Percentiles rank a stretch among this genome's conserved stretches.
phyloP scores from a whole-genome alignment of 2,888 invertebrate genomes.

The Holacanthella duospinosa region DNA sequence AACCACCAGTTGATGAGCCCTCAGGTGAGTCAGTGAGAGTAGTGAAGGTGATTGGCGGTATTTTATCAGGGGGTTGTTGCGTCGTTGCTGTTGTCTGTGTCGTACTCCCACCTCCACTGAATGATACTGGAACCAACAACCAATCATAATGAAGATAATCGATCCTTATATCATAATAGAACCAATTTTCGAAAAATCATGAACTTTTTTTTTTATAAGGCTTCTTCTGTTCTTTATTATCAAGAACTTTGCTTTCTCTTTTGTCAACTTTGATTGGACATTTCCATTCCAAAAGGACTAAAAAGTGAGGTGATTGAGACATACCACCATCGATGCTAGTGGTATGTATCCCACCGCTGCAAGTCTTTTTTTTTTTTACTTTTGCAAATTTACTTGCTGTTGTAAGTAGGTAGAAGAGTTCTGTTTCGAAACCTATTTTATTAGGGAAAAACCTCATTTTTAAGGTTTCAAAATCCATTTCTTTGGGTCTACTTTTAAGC shows the following conservation, averaged over 20 bases:
- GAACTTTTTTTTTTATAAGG: background rate
- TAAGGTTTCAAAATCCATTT: background rate
- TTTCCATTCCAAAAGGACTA: background rate
- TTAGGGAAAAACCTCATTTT: too few relatives aligned
- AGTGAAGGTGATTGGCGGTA: slow-evolving; percentile 8
- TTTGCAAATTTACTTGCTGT: too few relatives aligned
- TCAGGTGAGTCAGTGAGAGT: background rate
- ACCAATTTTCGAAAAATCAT: background rate
- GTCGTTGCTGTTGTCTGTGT: background rate
- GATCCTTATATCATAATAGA: background rate
- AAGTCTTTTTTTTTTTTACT: too few relatives aligned
- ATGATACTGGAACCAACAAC: background rate
- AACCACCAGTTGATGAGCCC: background rate
- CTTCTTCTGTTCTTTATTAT: background rate
- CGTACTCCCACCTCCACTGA: background rate
- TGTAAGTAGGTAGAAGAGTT: too few relatives aligned
- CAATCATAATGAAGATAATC: background rate
- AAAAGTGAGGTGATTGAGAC: background rate
- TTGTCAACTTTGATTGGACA: slow-evolving; percentile 1
- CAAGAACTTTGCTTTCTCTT: background rate
- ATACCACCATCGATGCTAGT: too few relatives aligned
- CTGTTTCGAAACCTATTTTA: too few relatives aligned
- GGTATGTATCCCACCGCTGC: too few relatives aligned
- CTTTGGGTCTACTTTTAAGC: too few relatives aligned
- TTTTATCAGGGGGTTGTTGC: background rate